Evolutionary conservation across 2,797 vertebrate genomes (phyloP).

Genomic region (Masticophis lateralis): DNA sequence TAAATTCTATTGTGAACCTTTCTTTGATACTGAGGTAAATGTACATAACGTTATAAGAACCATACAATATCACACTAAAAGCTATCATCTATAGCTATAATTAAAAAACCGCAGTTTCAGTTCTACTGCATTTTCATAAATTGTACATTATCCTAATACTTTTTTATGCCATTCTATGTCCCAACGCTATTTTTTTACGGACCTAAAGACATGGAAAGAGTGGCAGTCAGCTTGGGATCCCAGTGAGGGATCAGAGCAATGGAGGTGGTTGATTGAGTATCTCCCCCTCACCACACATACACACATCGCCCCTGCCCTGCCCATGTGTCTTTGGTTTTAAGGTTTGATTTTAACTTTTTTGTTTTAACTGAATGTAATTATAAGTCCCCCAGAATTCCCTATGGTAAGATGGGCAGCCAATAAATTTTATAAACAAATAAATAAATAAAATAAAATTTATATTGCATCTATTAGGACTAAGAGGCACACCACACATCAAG

Average conservation of each 20-base stretch:
- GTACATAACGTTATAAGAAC: neutral
- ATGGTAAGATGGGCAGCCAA: neutral
- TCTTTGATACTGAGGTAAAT: neutral
- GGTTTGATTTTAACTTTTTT: neutral
- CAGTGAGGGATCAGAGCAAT: neutral
- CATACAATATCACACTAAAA: neutral
- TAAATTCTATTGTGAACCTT: neutral
- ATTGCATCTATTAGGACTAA: neutral
- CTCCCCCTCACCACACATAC: too few relatives aligned
- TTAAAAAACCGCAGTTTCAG: neutral
- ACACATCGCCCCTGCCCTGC: neutral
- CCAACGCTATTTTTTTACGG: neutral
- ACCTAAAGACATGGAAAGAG: neutral
- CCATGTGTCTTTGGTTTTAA: neutral
- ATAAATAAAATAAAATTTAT: neutral
- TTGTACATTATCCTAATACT: neutral
- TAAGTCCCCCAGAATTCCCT: neutral
- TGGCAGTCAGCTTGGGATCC: neutral
- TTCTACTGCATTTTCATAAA: neutral
- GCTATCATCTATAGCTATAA: too few relatives aligned
- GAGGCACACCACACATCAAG: conserved; percentile 13
- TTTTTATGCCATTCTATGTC: neutral
- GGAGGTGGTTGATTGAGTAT: neutral
- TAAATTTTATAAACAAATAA: neutral
- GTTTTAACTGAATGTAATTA: neutral